Conservation (phyloP, 2,888 invertebrate species). For the Cheilosia variabilis region DNA sequence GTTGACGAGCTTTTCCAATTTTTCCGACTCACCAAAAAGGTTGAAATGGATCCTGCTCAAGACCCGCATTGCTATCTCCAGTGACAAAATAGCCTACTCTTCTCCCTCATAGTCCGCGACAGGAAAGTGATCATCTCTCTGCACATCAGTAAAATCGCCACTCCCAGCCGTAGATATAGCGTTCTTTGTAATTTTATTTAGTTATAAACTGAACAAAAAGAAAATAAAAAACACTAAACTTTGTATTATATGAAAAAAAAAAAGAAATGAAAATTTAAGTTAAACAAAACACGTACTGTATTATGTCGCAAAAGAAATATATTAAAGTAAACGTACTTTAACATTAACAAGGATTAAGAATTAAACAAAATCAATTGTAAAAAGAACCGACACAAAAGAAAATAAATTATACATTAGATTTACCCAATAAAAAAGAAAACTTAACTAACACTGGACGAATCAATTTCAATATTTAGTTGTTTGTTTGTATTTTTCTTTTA, state of each 20-base stretch:
- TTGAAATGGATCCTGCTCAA: no score
- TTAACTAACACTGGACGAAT: constrained; percentile 42
- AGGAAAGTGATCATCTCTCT: constrained; percentile 2
- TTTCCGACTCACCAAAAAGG: no score
- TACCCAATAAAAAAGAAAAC: constrained; percentile 15
- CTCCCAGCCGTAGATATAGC: constrained; percentile 21
- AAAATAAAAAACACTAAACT: constrained; percentile 14
- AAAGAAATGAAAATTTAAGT: neutral
- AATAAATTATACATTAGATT: constrained; percentile 33
- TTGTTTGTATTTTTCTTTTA: constrained; percentile 7
- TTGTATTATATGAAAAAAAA: constrained; percentile 42
- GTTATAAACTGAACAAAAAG: constrained; percentile 14
- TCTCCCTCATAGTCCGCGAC: neutral
- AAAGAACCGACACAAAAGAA: constrained; percentile 78
- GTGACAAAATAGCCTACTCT: no score
- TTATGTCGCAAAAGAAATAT: constrained; percentile 22
- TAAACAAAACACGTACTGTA: constrained; percentile 14
- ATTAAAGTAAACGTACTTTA: constrained; percentile 12
- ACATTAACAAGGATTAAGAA: constrained; percentile 1
- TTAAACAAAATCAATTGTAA: constrained; percentile 33
- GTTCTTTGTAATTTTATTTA: constrained; percentile 37
- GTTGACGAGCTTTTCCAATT: no score
- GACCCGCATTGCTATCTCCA: no score
- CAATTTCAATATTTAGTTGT: constrained; percentile 43
- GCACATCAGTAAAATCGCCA: neutral